Conservation (phyloP, 2,888 invertebrate genomes). For the Geotrupes spiniger region DNA sequence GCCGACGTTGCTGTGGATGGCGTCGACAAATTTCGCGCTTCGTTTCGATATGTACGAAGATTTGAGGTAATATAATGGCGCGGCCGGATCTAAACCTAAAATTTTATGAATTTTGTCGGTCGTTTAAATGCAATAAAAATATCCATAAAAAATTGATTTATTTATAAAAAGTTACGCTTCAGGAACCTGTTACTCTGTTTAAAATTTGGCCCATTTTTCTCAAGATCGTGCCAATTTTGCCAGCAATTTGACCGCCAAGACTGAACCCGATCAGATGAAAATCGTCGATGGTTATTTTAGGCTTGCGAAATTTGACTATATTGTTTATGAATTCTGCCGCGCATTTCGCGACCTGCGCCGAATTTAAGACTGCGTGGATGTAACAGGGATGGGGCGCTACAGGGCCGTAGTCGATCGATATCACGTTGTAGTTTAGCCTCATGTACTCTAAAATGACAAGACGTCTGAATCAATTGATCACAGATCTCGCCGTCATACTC, state of each 20-base stretch:
- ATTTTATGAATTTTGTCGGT: too few relatives aligned
- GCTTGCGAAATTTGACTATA: conserved; percentile 50
- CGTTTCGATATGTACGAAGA: conserved; percentile 51
- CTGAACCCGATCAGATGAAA: conserved; percentile 66
- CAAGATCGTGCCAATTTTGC: conserved; percentile 53
- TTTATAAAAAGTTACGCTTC: too few relatives aligned
- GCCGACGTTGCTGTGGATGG: conserved; percentile 60
- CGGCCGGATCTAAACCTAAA: conserved; percentile 64
- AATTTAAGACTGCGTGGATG: conserved; percentile 56
- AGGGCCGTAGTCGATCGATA: conserved; percentile 61
- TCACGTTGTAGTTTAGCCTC: conserved; percentile 59
- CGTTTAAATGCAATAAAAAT: too few relatives aligned
- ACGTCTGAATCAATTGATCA: background rate
- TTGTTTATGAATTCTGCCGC: conserved; percentile 58
- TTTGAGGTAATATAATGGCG: conserved; percentile 59
- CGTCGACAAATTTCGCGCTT: conserved; percentile 63
- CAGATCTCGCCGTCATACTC: conserved; percentile 43
- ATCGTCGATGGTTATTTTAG: conserved; percentile 46
- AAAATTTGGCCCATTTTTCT: conserved; percentile 46
- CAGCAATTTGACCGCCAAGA: conserved; percentile 61
- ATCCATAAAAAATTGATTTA: too few relatives aligned
- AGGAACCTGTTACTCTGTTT: conserved; percentile 59
- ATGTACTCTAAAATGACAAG: conserved; percentile 49
- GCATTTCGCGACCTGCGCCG: conserved; percentile 59
- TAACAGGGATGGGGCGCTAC: conserved; percentile 62